Evolutionary conservation across 2,888 invertebrate species (phyloP), one percentile per base, ranked within the genome.

Genomic region (Nomada ruficornis): DNA sequence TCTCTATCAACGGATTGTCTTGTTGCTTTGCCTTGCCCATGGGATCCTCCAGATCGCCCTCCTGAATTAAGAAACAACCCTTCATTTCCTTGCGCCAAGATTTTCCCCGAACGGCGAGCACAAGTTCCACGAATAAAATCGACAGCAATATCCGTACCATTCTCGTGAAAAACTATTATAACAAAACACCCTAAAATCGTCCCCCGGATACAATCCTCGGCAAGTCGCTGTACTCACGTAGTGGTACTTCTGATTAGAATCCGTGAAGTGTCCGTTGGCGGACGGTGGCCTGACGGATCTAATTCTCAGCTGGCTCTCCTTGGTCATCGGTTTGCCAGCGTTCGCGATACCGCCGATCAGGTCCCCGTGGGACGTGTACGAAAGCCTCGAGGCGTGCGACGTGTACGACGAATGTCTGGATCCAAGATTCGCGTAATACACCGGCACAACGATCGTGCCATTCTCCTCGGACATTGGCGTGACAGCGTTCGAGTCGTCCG

Each of bases 401-500:
- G 98, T 98, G 95, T 98, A 98, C 90, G 98, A 98, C 88, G 98
- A 98, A 94, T 98, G 98, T 89, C 98, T 96, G 87, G 98, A 98
- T 90, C 97, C 97, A 95, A 94, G 83, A 94, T 97, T 97, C 91
- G 97, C 96, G 94, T 97, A 97, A 95, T 98, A 98, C 93, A 97
- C 97, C 80, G 98, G 98, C 91, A 98, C 97, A 92, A 98, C 97
- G 94, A 98, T 98, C 93, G 98, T 98, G 93, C 98, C 98, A 94
- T 98, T 98, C 94, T 99, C 99, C 95, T 99, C 99, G 86, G 98
- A 98, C 97, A 98, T 98, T 74, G 99, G 99, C 83, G 99, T 99
- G 80, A 98, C 99, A 87, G 98, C 99, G 93, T 98, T 98, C 85
- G 98, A 98, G 95, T 99, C 99, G 94, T 99, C 99, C 77, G 98